These are phyloP conservation scores for Deilephila elpenor DNA, from an alignment of 2,888 invertebrate genomes.

Conservation along the genomic window DNA sequence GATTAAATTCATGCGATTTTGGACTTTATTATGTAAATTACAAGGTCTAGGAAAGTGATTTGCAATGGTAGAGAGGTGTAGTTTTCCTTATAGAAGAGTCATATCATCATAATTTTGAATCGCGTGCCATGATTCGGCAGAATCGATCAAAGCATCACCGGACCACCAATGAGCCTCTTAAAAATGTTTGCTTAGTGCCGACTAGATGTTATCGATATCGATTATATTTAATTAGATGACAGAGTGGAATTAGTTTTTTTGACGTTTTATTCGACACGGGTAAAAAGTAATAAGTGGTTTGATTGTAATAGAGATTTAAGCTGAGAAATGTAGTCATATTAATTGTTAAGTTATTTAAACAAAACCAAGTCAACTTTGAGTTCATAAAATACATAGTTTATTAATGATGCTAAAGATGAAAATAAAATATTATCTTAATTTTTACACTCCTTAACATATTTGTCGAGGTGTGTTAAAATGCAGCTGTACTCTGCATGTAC, in stretches of 20 bases:
- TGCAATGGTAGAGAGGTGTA: slow-evolving; percentile 43
- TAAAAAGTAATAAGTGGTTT: too few relatives aligned
- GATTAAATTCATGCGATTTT: slow-evolving; percentile 32
- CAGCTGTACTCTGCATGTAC: too few relatives aligned
- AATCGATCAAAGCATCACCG: slow-evolving; percentile 75
- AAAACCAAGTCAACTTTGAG: too few relatives aligned
- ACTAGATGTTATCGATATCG: slow-evolving; percentile 51
- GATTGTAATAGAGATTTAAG: too few relatives aligned
- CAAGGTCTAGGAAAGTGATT: slow-evolving; percentile 39
- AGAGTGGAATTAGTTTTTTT: background rate
- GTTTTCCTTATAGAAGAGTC: slow-evolving; percentile 64
- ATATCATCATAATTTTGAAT: slow-evolving; percentile 81
- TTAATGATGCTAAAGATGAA: too few relatives aligned
- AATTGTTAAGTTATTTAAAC: too few relatives aligned
- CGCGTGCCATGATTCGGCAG: slow-evolving; percentile 83
- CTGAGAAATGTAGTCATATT: too few relatives aligned
- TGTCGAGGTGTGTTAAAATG: too few relatives aligned
- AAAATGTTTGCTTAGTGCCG: slow-evolving; percentile 48
- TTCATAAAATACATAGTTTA: too few relatives aligned
- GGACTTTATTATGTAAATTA: slow-evolving; percentile 36
- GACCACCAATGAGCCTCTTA: slow-evolving; percentile 79
- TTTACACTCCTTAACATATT: too few relatives aligned
- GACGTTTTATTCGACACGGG: background rate
- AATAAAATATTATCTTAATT: too few relatives aligned
- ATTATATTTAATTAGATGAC: slow-evolving; percentile 29